Evolutionary conservation across 2,888 invertebrate genomes (phyloP).

Genomic region (Abrostola tripartita): DNA sequence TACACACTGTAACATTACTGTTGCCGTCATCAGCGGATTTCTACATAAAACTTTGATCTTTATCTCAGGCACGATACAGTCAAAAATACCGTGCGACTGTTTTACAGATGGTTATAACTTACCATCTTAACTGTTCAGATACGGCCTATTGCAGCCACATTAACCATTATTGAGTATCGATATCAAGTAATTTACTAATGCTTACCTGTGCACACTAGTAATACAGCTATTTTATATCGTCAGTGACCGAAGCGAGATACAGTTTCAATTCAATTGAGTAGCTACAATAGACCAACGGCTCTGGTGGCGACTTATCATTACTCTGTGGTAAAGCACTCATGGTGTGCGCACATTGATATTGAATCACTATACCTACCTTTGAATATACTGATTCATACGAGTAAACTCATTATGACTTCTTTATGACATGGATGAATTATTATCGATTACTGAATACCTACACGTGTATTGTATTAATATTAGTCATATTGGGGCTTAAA

Average conservation of each 20-base stretch:
- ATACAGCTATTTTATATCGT: constrained; percentile 56
- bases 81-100: constrained; percentile 34
- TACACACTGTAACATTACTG: constrained; percentile 31
- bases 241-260: constrained; percentile 61
- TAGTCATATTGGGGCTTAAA: no score
- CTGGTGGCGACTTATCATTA: constrained; percentile 18
- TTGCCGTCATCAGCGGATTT: constrained; percentile 16
- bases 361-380: constrained; percentile 8
- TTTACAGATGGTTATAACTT: constrained; percentile 44
- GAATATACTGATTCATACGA: constrained; percentile 7
- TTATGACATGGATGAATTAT: constrained; percentile 1
- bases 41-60: constrained; percentile 34
- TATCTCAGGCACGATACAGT: constrained; percentile 35
- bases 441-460: constrained; percentile 4
- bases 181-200: constrained; percentile 69
- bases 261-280: constrained; percentile 57
- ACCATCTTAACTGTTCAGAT: constrained; percentile 44
- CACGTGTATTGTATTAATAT: background rate
- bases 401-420: background rate
- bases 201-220: constrained; percentile 58
- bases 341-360: constrained; percentile 15
- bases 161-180: constrained; percentile 65
- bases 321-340: constrained; percentile 9
- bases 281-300: constrained; percentile 22
- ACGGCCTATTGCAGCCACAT: constrained; percentile 61